Percentiles rank a stretch among this genome's conserved stretches.
These are phyloP conservation scores for Hephaestus fuliginosus DNA, from an alignment of 2,797 vertebrate species.

Conservation along the genomic window DNA sequence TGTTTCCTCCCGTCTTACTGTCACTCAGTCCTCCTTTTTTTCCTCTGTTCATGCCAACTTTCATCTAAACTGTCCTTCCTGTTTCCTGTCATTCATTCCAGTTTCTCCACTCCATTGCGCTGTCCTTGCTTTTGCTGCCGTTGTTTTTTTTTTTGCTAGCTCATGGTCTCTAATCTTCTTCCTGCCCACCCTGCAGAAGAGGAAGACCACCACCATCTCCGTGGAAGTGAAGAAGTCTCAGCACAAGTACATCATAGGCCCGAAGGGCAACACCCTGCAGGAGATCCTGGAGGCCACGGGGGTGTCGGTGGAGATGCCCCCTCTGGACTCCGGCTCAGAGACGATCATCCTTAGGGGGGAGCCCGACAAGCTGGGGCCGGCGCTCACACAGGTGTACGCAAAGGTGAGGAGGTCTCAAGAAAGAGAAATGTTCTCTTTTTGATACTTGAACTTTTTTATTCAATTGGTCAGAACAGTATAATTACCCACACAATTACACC, in stretches of 20 bases:
- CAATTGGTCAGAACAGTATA: no score
- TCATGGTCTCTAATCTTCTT: not conserved
- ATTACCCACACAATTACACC: not conserved
- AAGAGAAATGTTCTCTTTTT: not conserved
- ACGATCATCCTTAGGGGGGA: conserved; percentile 88
- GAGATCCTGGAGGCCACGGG: conserved; percentile 88
- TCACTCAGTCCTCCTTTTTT: not conserved
- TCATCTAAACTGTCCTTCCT: not conserved
- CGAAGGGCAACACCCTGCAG: conserved; percentile 88
- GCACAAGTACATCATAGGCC: conserved; percentile 87
- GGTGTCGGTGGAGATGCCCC: conserved; percentile 87
- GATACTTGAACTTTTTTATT: not conserved
- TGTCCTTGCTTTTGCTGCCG: not conserved
- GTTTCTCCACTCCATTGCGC: not conserved
- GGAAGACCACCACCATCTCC: conserved; percentile 88
- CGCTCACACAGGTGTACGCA: conserved; percentile 87
- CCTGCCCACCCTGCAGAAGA: conserved; percentile 78
- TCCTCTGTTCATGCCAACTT: not conserved
- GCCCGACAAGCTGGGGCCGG: conserved; percentile 85
- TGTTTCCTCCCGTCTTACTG: not conserved
- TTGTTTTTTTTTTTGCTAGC: not conserved
- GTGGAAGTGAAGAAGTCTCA: conserved; percentile 90
- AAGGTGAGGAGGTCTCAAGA: conserved; percentile 77
- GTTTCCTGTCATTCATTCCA: conserved; percentile 24
- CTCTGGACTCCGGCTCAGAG: conserved; percentile 85